These are phyloP conservation scores for Hydropsyche betteni DNA, from an alignment of 2,888 invertebrate species.

Conservation along the genomic window DNA sequence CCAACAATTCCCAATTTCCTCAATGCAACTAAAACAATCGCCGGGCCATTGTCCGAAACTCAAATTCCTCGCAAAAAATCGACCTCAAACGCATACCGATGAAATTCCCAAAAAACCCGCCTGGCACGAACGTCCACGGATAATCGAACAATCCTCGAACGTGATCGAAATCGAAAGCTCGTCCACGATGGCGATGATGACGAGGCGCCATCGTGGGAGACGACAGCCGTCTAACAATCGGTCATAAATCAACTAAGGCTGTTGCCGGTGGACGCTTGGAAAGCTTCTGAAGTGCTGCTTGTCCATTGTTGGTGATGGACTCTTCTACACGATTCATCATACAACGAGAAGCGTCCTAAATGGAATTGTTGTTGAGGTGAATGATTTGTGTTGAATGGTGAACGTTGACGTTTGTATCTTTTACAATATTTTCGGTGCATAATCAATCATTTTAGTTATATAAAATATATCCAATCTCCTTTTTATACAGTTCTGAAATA, in stretches of 20 bases:
- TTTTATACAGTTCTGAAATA: too few relatives aligned
- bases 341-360: background rate
- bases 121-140: slow-evolving; percentile 3
- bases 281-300: slow-evolving; percentile 1
- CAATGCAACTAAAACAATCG: too few relatives aligned
- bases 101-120: slow-evolving; percentile 5
- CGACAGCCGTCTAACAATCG: background rate
- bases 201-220: slow-evolving; percentile 24
- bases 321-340: slow-evolving; percentile 7
- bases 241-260: background rate
- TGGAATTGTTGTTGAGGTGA: too few relatives aligned
- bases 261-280: background rate
- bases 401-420: too few relatives aligned
- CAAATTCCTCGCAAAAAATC: background rate
- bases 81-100: slow-evolving; percentile 1
- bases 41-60: too few relatives aligned
- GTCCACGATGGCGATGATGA: background rate
- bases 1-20: too few relatives aligned
- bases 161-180: slow-evolving; percentile 22
- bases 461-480: too few relatives aligned
- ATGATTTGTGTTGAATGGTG: too few relatives aligned
- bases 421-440: too few relatives aligned
- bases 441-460: too few relatives aligned
- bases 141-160: background rate
- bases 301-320: slow-evolving; percentile 21